Base-by-base conservation (phyloP, 2,797 vertebrate genomes). In the Spea hammondii region DNA sequence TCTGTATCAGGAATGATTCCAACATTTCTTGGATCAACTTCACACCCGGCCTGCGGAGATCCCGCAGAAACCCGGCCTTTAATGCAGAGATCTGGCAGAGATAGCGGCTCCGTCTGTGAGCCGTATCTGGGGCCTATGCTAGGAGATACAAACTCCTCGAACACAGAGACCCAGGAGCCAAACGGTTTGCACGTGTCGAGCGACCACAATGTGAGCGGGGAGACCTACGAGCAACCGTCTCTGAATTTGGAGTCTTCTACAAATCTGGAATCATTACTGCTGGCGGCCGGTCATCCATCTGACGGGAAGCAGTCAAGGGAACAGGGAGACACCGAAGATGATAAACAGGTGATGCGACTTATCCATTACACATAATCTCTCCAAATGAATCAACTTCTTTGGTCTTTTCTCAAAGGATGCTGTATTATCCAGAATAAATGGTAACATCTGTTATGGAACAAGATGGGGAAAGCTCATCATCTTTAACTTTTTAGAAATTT, bases 1-100 rank as follows among this genome's bases (percentile, higher is more conserved):
- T 87, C 88, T 8, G 84, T 87, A 2, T 91, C 89, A 70, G 93
- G 93, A 81, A 86, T 87, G 70, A 79, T 88, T 83, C 89, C 88
- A 1, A 13, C 87, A 9, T 91, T 93, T 84, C 87, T 91, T 48
- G 90, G 89, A 83, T 88, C 88, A 70, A 87, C 87, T 78, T 84
- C 91, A 1, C 90, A 85, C 55, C 88, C 90, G 0, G 0, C 83
- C 76, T 89, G 90, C 11, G 85, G 84, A 54, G 93, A 92, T 46
- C 86, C 87, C 71, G 90, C 87, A 0, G 94, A 94, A 49, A 91
- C 83, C 82, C 92, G 90, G 90, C 93, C 92, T 5, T 91, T 94
- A 76, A 90, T 93, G 87, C 91, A 86, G 83, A 89, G 83, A 66
- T 83, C 85, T 79, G 83, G 84, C 45, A 84, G 85, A 3, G 92